Conservation (phyloP, 2,888 invertebrate genomes). For the Acanthosepion esculentum region DNA sequence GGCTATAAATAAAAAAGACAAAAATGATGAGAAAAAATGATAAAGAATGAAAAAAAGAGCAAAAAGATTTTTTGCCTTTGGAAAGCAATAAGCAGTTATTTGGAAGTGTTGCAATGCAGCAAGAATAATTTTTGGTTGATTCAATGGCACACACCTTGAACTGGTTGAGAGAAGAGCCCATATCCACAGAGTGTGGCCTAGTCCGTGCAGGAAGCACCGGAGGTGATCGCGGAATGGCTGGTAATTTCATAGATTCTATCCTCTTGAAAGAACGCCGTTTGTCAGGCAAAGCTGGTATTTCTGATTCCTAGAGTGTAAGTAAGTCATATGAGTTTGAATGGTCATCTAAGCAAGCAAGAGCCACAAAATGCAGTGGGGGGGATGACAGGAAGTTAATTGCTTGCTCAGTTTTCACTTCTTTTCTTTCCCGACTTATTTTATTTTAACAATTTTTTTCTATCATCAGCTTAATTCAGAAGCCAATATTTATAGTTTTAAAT, state of each 20-base stretch:
- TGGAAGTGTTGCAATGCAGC: not conserved
- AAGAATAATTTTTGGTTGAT: not conserved
- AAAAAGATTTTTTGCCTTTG: not conserved
- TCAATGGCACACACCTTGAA: constrained; percentile 25
- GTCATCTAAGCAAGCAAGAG: not conserved
- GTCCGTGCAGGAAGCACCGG: not conserved
- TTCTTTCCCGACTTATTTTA: too few relatives aligned
- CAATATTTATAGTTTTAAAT: too few relatives aligned
- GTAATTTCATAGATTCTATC: constrained; percentile 37
- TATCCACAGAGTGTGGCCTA: not conserved
- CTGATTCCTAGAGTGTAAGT: constrained; percentile 36
- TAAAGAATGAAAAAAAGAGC: not conserved
- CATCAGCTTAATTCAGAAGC: too few relatives aligned
- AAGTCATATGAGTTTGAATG: constrained; percentile 4
- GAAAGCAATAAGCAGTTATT: not conserved
- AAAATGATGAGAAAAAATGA: not conserved
- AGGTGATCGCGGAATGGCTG: not conserved
- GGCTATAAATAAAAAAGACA: not conserved
- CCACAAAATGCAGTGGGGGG: too few relatives aligned
- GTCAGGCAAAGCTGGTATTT: constrained; percentile 35
- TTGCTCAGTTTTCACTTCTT: too few relatives aligned
- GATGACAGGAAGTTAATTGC: too few relatives aligned
- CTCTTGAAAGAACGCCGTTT: not conserved
- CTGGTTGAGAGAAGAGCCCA: not conserved
- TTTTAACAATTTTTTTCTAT: too few relatives aligned